Percentiles rank a stretch among this genome's conserved stretches.
These are phyloP conservation scores for Tragelaphus buxtoni DNA, from an alignment of 2,113 vertebrate species.

Conservation along the genomic window DNA sequence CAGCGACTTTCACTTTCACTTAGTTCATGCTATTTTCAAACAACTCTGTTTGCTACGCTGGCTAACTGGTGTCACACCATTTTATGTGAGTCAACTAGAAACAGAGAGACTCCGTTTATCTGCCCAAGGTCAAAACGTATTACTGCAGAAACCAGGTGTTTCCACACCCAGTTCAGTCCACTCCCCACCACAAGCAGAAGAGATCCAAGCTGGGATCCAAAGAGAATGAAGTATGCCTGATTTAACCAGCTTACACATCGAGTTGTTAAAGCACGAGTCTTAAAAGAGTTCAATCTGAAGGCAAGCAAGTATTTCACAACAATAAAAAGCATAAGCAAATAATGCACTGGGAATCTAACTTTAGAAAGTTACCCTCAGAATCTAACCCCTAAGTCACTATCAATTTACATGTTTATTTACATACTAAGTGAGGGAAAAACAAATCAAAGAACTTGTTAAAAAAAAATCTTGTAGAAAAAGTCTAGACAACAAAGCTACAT, in stretches of 20 bases:
- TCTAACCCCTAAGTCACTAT: neutral
- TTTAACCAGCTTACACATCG: neutral
- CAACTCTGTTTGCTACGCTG: neutral
- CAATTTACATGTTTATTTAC: neutral
- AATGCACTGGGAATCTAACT: neutral
- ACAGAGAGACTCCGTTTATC: neutral
- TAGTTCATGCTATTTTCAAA: neutral
- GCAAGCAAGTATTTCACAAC: neutral
- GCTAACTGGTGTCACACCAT: neutral
- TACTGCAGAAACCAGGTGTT: neutral
- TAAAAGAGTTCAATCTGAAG: neutral
- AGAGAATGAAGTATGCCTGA: neutral
- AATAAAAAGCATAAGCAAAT: constrained; percentile 8
- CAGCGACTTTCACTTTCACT: neutral
- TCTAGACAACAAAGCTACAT: neutral
- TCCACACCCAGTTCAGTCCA: neutral
- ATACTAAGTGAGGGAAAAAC: neutral
- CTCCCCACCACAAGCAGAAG: neutral
- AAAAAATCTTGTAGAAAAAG: neutral
- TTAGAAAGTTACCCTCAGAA: neutral
- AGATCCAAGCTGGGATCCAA: neutral
- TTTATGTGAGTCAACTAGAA: neutral
- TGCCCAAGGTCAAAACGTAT: neutral
- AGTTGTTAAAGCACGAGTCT: neutral
- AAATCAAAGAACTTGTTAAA: neutral